phyloP scores from a whole-genome alignment of 1,140 invertebrate genomes.

The Bilobella aurantiaca region DNA sequence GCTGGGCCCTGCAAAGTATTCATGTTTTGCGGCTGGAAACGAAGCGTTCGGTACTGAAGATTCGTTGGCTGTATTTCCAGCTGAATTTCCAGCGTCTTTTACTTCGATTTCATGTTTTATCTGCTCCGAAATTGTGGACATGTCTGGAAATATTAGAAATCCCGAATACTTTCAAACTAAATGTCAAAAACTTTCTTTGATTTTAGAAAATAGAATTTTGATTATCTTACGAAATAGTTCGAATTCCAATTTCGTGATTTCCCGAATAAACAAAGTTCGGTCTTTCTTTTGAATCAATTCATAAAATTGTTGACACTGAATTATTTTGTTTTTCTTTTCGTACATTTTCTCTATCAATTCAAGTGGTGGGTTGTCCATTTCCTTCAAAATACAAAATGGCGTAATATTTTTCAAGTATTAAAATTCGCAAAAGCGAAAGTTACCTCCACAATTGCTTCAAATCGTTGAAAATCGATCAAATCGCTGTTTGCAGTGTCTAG shows the following conservation, averaged over 20 bases:
- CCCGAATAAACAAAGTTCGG: background rate
- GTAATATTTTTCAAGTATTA: background rate
- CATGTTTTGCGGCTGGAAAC: background rate
- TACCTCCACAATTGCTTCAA: background rate
- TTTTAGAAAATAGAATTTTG: background rate
- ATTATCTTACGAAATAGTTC: conserved; percentile 6
- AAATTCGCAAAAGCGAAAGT: background rate
- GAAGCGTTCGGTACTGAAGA: background rate
- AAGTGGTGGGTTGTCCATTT: background rate
- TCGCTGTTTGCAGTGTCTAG: conserved; percentile 5
- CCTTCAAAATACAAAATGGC: background rate
- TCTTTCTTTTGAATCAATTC: background rate
- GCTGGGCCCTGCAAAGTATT: too few species aligned
- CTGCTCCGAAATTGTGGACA: background rate
- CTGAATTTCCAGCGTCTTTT: background rate
- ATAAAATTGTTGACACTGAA: conserved; percentile 1
- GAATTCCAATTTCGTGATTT: background rate
- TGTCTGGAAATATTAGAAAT: background rate
- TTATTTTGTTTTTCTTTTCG: conserved; percentile 6
- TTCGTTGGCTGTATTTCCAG: background rate
- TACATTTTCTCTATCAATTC: conserved; percentile 4
- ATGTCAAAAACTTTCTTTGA: too few species aligned
- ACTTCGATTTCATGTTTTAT: background rate
- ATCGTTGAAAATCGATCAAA: background rate
- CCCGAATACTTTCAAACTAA: background rate